These are phyloP conservation scores for Trissonchulus sp. DNA, from an alignment of 2,888 invertebrate genomes.

Conservation along the genomic window DNA sequence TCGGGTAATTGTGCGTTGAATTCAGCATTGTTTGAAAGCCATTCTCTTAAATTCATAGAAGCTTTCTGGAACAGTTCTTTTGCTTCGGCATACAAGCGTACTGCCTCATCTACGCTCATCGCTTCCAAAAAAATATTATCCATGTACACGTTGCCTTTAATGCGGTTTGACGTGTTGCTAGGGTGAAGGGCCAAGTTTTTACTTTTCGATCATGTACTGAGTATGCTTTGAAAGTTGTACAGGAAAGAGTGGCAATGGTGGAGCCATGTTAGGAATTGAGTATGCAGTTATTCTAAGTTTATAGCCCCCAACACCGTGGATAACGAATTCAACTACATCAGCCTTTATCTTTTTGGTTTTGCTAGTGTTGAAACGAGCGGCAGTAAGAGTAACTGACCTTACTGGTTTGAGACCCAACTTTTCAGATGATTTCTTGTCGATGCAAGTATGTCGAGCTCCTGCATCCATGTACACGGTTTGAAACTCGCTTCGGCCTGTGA, in stretches of 20 bases:
- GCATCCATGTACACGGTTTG: neutral
- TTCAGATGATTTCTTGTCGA: neutral
- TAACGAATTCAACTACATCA: neutral
- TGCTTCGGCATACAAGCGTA: slow-evolving; percentile 5
- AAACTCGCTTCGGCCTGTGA: no score
- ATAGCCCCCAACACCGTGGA: neutral
- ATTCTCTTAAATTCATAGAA: slow-evolving; percentile 29
- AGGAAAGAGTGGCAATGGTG: neutral
- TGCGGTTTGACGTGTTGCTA: neutral
- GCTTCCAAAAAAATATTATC: slow-evolving; percentile 25
- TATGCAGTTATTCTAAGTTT: neutral
- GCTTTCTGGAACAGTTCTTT: neutral
- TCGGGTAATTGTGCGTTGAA: neutral
- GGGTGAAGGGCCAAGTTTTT: neutral
- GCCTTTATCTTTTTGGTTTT: neutral
- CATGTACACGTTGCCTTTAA: slow-evolving; percentile 14
- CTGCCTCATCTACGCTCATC: neutral
- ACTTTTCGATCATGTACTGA: neutral
- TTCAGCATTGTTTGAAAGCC: slow-evolving; percentile 3
- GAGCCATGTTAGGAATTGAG: neutral
- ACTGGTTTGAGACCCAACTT: neutral
- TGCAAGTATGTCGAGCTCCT: slow-evolving; percentile 5
- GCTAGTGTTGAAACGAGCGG: slow-evolving; percentile 6
- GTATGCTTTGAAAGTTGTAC: neutral
- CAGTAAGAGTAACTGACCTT: neutral